These are phyloP conservation scores for Urocynchramus pylzowi DNA, from an alignment of 2,113 vertebrate species.

Conservation along the genomic window DNA sequence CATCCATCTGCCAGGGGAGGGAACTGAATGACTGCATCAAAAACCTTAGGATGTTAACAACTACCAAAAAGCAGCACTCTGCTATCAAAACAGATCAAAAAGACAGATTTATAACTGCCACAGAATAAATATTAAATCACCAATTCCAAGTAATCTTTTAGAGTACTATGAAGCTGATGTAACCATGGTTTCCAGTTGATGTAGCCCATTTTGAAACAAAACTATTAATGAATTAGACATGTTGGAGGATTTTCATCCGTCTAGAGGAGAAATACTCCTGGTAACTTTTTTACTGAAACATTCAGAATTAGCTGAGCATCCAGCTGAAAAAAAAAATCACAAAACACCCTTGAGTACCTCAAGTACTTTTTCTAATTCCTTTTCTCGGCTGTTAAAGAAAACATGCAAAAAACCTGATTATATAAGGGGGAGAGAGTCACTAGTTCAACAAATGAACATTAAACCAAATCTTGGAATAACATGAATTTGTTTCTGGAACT, in stretches of 20 bases:
- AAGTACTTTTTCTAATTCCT: not conserved
- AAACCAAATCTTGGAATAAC: not conserved
- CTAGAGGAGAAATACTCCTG: not conserved
- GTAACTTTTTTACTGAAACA: not conserved
- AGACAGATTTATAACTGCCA: not conserved
- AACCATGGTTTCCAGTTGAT: not conserved
- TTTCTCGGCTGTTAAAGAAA: not conserved
- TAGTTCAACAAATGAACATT: not conserved
- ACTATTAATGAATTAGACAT: not conserved
- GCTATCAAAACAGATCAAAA: not conserved
- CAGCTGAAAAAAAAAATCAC: not conserved
- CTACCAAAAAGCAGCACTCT: not conserved
- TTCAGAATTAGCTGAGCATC: not conserved
- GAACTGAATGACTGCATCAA: not conserved
- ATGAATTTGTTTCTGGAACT: not conserved
- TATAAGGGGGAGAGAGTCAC: not conserved
- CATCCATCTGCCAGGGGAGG: not conserved
- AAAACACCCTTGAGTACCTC: not conserved
- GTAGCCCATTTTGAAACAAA: not conserved
- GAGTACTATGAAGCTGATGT: not conserved
- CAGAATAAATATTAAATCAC: not conserved
- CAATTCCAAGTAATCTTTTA: not conserved
- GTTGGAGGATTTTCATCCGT: not conserved
- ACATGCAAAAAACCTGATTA: not conserved
- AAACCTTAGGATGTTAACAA: not conserved